Percentiles rank a stretch among this genome's conserved stretches.
Conservation (phyloP, 2,113 vertebrate genomes). For the Plectropomus leopardus region DNA sequence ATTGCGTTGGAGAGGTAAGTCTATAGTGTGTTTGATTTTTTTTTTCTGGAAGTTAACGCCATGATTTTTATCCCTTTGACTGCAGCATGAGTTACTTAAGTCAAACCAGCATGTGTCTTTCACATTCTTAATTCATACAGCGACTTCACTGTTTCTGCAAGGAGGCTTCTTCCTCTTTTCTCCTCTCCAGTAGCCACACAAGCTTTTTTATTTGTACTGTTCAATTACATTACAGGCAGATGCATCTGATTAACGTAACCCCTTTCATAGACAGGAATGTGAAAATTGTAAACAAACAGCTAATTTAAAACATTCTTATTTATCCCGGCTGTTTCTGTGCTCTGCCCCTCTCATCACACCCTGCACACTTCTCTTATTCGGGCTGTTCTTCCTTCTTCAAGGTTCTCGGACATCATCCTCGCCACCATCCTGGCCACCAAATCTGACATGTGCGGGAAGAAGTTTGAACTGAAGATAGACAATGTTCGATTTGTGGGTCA, state of each 20-base stretch:
- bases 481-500: slow-evolving; percentile 98
- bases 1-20: slow-evolving; percentile 60
- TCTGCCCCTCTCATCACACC: not conserved
- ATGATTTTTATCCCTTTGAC: slow-evolving; percentile 64
- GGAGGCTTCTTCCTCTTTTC: slow-evolving; percentile 57
- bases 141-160: slow-evolving; percentile 66
- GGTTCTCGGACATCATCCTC: slow-evolving; percentile 97
- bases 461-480: slow-evolving; percentile 99
- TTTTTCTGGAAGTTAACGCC: slow-evolving; percentile 46
- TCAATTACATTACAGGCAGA: slow-evolving; percentile 48
- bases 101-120: slow-evolving; percentile 78
- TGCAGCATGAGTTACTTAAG: slow-evolving; percentile 79
- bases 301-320: slow-evolving; percentile 52
- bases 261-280: slow-evolving; percentile 40
- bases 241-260: slow-evolving; percentile 60
- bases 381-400: slow-evolving; percentile 67
- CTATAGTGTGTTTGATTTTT: slow-evolving; percentile 48
- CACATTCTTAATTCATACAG: slow-evolving; percentile 65
- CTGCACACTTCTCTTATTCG: slow-evolving; percentile 11
- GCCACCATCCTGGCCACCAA: slow-evolving; percentile 98
- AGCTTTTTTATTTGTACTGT: slow-evolving; percentile 30
- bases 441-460: slow-evolving; percentile 98
- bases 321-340: slow-evolving; percentile 17
- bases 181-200: slow-evolving; percentile 59
- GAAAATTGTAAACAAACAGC: slow-evolving; percentile 22